phyloP scores from a whole-genome alignment of 2,797 vertebrate species.

The Graptemys geographica region DNA sequence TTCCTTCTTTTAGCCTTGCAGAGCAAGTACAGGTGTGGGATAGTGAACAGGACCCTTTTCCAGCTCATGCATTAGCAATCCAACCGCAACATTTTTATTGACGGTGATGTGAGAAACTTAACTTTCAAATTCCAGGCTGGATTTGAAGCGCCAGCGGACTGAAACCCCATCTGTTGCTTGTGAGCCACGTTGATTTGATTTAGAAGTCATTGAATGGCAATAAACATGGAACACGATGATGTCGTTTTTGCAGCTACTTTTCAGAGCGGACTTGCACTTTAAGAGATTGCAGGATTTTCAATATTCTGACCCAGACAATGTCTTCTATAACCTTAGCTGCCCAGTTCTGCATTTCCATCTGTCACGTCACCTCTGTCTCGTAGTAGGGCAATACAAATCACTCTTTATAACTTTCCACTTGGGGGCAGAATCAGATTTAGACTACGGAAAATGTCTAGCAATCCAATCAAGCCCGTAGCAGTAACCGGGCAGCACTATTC shows the following conservation, averaged over 20 bases:
- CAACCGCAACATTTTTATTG: rapidly evolving
- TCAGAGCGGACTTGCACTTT: neutral
- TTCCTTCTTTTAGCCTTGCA: neutral
- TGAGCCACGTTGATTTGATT: neutral
- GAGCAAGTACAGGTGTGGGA: neutral
- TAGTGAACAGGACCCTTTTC: neutral
- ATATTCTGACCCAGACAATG: neutral
- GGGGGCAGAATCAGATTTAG: neutral
- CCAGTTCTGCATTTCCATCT: neutral
- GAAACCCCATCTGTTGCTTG: neutral
- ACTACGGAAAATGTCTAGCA: rapidly evolving
- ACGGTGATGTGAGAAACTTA: rapidly evolving
- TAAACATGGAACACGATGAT: rapidly evolving
- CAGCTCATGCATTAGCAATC: neutral
- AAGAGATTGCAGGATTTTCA: rapidly evolving
- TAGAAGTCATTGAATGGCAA: neutral
- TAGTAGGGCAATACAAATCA: neutral
- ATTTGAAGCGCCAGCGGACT: rapidly evolving
- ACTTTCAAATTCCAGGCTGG: neutral
- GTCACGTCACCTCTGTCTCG: neutral
- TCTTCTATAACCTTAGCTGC: neutral
- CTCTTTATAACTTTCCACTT: rapidly evolving
- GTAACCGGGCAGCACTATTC: neutral
- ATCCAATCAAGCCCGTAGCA: neutral
- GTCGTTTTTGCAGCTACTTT: neutral